A percentile compares a stretch with the other conserved stretches of the same genome.
Evolutionary conservation across 2,797 vertebrate species (phyloP).

Genomic region (Phyllotis vaccarum): DNA sequence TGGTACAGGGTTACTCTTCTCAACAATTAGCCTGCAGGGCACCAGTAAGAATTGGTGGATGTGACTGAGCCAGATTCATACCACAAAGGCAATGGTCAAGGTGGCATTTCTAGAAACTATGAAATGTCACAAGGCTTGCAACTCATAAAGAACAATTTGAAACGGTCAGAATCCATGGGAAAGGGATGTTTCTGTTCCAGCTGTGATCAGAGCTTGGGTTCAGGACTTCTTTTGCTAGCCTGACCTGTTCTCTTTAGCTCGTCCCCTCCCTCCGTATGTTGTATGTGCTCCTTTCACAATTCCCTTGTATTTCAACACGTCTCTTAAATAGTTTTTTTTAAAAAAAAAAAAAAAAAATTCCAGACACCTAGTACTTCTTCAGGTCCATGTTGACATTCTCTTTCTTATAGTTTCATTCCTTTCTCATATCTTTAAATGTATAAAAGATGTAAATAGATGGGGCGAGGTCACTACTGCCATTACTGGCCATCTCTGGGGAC

Average conservation of each 20-base stretch:
- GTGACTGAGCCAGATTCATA: conserved; percentile 1
- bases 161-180: not conserved
- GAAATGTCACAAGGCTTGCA: not conserved
- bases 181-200: not conserved
- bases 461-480: not conserved
- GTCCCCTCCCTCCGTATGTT: not conserved
- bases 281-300: not conserved
- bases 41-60: conserved; percentile 21
- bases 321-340: not conserved
- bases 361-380: not conserved
- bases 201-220: conserved; percentile 1
- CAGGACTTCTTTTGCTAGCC: not conserved
- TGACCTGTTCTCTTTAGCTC: not conserved
- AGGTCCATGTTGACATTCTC: not conserved
- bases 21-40: conserved; percentile 49
- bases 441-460: not conserved
- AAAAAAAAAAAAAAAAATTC: not conserved
- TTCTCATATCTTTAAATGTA: conserved; percentile 36
- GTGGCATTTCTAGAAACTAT: not conserved
- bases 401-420: conserved; percentile 13
- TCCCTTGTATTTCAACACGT: not conserved
- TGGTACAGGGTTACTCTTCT: conserved; percentile 55
- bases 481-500: not conserved
- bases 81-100: conserved; percentile 21
- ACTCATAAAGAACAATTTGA: not conserved